phyloP scores from a whole-genome alignment of 2,888 invertebrate genomes.

The Oscheius sp. region DNA sequence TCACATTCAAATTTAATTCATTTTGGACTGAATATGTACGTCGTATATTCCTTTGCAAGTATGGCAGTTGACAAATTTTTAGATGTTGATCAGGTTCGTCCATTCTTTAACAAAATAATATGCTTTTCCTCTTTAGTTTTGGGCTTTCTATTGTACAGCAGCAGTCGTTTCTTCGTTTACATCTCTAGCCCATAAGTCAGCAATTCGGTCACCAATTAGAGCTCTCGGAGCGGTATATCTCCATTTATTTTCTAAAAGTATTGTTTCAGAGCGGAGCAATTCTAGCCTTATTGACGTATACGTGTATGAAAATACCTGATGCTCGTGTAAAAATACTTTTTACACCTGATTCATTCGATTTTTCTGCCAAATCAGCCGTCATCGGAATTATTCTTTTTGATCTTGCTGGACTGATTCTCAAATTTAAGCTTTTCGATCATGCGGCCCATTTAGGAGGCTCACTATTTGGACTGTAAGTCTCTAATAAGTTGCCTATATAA shows the following conservation, averaged over 20 bases:
- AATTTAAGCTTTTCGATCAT: constrained; percentile 92
- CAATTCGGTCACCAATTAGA: constrained; percentile 78
- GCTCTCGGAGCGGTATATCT: constrained; percentile 90
- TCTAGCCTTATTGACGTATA: constrained; percentile 86
- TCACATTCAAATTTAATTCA: constrained; percentile 89
- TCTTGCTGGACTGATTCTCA: constrained; percentile 79
- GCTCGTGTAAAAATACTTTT: constrained; percentile 82
- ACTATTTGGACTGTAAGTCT: constrained; percentile 80
- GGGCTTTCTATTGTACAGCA: constrained; percentile 87
- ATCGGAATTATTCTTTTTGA: constrained; percentile 82
- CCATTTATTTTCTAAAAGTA: constrained; percentile 22
- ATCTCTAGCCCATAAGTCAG: constrained; percentile 83
- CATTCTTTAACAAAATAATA: background rate
- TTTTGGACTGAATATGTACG: constrained; percentile 93
- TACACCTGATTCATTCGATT: constrained; percentile 86
- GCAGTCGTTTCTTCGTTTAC: constrained; percentile 80
- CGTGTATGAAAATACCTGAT: constrained; percentile 88
- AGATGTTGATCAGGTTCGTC: constrained; percentile 56
- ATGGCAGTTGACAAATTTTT: constrained; percentile 58
- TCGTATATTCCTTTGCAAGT: constrained; percentile 83
- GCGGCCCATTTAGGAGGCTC: constrained; percentile 98
- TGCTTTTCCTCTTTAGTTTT: constrained; percentile 76
- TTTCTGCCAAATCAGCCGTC: constrained; percentile 78
- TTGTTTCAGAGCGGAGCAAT: constrained; percentile 88
- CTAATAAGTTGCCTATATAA: background rate